Evolutionary conservation across 2,113 vertebrate genomes (phyloP), one percentile per base, ranked within the genome.

Genomic region (Gadus macrocephalus): DNA sequence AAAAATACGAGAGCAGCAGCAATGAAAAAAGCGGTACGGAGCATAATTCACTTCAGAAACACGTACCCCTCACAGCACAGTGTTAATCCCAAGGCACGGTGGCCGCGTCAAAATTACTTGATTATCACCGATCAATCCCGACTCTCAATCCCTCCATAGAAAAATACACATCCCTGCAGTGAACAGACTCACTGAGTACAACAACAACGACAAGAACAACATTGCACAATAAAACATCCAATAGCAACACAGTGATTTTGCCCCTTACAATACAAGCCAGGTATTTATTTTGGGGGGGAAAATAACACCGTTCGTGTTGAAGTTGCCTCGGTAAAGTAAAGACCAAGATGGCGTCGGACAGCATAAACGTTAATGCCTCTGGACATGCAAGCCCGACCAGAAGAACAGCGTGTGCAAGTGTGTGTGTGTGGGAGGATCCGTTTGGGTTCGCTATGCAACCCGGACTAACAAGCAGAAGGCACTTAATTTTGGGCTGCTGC

Each of bases 151-250:
- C 11, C 53, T 85, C 78, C 82, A 53, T 89, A 89, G 77, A 90
- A 90, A 91, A 90, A 86, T 87, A 90, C 78, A 89, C 72, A 79
- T 83, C 74, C 86, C 75, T 81, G 83, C 77, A 86, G 83, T 79
- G 80, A 81, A 78, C 42, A 84, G 74, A 69, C 68, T 88, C 78
- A 86, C 82, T 68, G 71, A 80, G 68, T 77, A 87, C 77, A 78
- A 49, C 42, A 9, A 82, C 72, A 76, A 78, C 85, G 77, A 87
- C 77, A 78, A 25, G 25, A 25, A 83, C 72, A 77, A 78, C 85
- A 91, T 89, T 87, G 88, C 90, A 91, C 88, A 82, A 85, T 77
- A 81, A 81, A 85, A 85, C 62, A 69, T 75, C 71, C 49, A 71
- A 81, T 67, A 60, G 73, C 70, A 69, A 69, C 53, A 85, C 74